Evolutionary conservation across 2,797 vertebrate genomes (phyloP), one percentile per base, ranked within the genome.

Genomic region (Onychomys torridus): DNA sequence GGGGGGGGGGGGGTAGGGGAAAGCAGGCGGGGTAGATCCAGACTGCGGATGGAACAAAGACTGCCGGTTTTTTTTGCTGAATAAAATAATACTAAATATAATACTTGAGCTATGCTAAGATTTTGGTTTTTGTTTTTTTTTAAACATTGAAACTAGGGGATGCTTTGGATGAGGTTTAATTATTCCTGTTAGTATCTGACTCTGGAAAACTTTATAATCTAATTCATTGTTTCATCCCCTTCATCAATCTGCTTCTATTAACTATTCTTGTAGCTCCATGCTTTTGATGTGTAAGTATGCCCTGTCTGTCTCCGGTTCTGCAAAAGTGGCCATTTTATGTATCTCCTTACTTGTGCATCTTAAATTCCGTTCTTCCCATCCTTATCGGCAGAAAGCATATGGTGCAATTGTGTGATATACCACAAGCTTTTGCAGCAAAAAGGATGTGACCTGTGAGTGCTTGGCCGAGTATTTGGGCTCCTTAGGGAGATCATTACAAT

Each of bases 291-390:
- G 93, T 90, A 90, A 95, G 86, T 95, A 46, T 97, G 90, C 92
- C 89, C 92, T 84, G 92, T 40, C 85, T 95, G 96, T 75, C 95
- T 94, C 12, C 7, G 81, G 57, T 94, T 91, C 90, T 97, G 91
- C 76, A 97, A 97, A 97, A 97, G 98, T 98, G 97, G 98, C 98
- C 98, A 98, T 98, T 98, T 98, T 98, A 98, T 97, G 95, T 97
- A 34, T 91, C 93, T 95, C 91, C 91, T 90, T 92, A 97, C 93
- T 95, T 95, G 55, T 93, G 96, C 96, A 90, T 97, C 97, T 98
- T 92, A 67, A 94, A 95, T 95, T 97, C 82, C 43, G 85, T 94
- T 91, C 94, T 94, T 69, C 61, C 92, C 16, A 6, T 86, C 91
- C 96, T 97, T 97, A 97, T 97, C 96, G 83, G 91, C 93, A 88